Conservation (phyloP, 2,888 invertebrate genomes). For the Caradrina clavipalpis region DNA sequence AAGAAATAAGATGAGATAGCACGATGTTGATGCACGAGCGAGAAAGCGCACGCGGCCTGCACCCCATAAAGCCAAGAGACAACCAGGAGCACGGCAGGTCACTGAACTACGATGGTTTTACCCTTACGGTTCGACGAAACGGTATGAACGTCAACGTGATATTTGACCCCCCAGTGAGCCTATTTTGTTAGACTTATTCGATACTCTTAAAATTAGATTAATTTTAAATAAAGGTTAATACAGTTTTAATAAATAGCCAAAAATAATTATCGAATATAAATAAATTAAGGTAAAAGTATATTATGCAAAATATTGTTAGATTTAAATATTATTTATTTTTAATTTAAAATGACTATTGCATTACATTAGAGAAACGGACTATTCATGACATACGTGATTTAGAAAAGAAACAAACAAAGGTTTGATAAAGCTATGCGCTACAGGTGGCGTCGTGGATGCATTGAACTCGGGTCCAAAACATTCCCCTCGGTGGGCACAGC, state of each 20-base stretch:
- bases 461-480: slow-evolving; percentile 82
- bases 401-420: slow-evolving; percentile 2
- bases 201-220: not conserved
- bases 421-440: slow-evolving; percentile 35
- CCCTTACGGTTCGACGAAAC: slow-evolving; percentile 73
- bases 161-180: slow-evolving; percentile 63
- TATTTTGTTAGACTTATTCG: slow-evolving; percentile 21
- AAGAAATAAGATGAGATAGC: slow-evolving; percentile 76
- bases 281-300: not conserved
- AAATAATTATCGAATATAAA: not conserved
- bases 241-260: not conserved
- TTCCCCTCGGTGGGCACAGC: slow-evolving; percentile 71
- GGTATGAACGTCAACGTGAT: slow-evolving; percentile 59
- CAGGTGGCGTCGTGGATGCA: slow-evolving; percentile 74
- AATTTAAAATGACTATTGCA: too few species aligned
- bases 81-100: slow-evolving; percentile 80
- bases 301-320: not conserved
- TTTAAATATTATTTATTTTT: not conserved
- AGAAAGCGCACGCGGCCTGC: slow-evolving; percentile 79
- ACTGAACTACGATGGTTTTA: slow-evolving; percentile 82
- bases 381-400: not conserved
- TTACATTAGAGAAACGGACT: not conserved
- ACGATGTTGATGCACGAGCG: slow-evolving; percentile 72
- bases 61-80: slow-evolving; percentile 87
- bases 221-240: not conserved